Base-by-base conservation (phyloP, 1,140 invertebrate species). In the Rhagoletis pomonella region DNA sequence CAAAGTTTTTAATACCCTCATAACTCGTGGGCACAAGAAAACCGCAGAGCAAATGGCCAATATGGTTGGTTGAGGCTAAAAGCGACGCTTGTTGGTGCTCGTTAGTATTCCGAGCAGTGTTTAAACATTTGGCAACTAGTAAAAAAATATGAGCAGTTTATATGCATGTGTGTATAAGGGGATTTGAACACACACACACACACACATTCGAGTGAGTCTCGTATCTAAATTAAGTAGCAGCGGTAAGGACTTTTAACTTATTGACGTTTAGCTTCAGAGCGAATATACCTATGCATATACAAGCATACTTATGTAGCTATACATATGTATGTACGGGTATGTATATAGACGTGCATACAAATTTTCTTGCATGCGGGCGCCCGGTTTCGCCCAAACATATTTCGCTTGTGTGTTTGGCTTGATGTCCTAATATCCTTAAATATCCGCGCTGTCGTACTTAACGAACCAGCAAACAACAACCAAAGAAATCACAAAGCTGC, bases 1-100 rank as follows among this genome's bases (percentile, higher is more conserved):
- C 47, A 81, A 81, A 81, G 73, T 81, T 81, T 81, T 81, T 81
- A 81, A 81, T 81, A 81, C 73, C 73, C 73, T 81, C 73, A 81
- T 81, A 81, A 81, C 73, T 81, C 73, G 50, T 29, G 47, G 73
- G 73, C 47, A 81, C 73, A 81, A 81, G 73, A 81, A 81, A 81
- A 81, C 73, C 73, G 29, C 73, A 81, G 19, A 81, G 73, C 29
- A 81, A 55, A 58, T 55, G 47, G 73, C 73, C 47, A 55, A 29
- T 55, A 55, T 81, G 17, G 47, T 1, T 81, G 47, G 73, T 4
- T 81, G 0, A n/a, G 73, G 7, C 50, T 47, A 81, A 42, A 44
- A 73, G 14, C 42, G 14, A 6, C n/a, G 47, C 14, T 55, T 55
- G 10, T 55, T 44, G 67, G n/a, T 19, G 73, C 73, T 81, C 19